Base-by-base conservation (phyloP, 2,888 invertebrate species). In the Gastracanthus pulcherrimus region DNA sequence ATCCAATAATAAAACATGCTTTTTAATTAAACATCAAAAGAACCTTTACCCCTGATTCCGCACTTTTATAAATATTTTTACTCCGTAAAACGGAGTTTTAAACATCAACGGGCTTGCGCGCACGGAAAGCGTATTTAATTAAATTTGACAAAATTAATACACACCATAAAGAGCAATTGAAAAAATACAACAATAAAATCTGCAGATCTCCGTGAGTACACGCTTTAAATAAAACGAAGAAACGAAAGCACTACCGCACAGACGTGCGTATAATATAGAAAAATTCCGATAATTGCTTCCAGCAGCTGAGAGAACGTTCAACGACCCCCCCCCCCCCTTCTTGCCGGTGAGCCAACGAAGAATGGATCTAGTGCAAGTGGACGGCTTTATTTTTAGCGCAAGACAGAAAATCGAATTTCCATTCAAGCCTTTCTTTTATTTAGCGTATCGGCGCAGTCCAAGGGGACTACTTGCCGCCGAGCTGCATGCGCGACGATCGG, bases 221-320 rank as follows among this genome's bases (percentile, higher is more conserved):
- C n/a, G n/a, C n/a, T n/a, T n/a, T n/a, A n/a, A n/a, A n/a, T n/a
- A n/a, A n/a, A n/a, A n/a, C n/a, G n/a, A n/a, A 11, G 38, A 66
- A 26, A 23, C 11, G 48, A 48, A 67, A 70, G 26, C 19, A 58
- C 16, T 41, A 58, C 31, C n/a, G 29, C 6, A 36, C 66, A 34
- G 23, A 75, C 13, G 26, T 29, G 72, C 72, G 72, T 60, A 34
- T 69, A 66, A 66, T 55, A 41, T 29, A 26, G 58, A 45, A 60
- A 76, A 76, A 69, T 76, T 60, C 76, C 69, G 45, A 69, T 69
- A 76, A 76, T 76, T 69, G 69, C 31, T 23, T 34, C 67, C 76
- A n/a, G n/a, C 4, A 23, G 19, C 34, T 19, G 48, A 9, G 41
- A 26, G 38, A 26, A 19, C 66, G 29, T 76, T 38, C 66, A 76